Percentiles rank a stretch among this genome's conserved stretches.
Conservation (phyloP, 2,113 vertebrate genomes). For the Vicugna pacos region DNA sequence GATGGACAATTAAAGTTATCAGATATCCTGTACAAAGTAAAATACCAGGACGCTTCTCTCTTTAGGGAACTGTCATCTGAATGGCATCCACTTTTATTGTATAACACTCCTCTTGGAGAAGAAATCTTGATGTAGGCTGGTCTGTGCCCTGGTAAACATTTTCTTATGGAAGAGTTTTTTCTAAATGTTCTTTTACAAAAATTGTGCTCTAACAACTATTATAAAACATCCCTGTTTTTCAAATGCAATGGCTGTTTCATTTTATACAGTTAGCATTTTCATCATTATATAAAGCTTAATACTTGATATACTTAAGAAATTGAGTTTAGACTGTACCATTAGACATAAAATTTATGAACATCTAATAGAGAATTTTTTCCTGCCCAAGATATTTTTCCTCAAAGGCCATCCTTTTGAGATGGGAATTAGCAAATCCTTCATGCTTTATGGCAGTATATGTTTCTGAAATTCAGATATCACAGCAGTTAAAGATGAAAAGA, state of each 20-base stretch:
- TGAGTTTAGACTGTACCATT: background rate
- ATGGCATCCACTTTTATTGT: background rate
- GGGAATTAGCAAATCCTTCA: background rate
- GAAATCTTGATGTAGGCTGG: background rate
- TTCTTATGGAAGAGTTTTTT: background rate
- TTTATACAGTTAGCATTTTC: background rate
- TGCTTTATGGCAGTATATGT: background rate
- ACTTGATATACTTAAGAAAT: background rate
- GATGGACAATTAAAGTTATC: background rate
- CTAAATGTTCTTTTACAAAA: background rate
- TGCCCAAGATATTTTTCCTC: background rate
- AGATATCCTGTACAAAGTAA: background rate
- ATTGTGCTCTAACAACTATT: background rate
- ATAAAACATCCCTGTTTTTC: background rate
- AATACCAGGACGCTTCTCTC: background rate
- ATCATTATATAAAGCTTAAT: background rate
- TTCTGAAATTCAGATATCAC: conserved; percentile 9
- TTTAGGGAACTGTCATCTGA: background rate
- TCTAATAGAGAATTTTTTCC: background rate
- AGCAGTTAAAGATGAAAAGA: background rate
- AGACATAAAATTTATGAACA: background rate
- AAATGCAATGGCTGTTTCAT: background rate
- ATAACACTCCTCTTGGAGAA: background rate
- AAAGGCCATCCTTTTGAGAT: background rate
- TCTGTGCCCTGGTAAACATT: background rate